Conservation (phyloP, 2,113 vertebrate genomes). For the Austrofundulus limnaeus region DNA sequence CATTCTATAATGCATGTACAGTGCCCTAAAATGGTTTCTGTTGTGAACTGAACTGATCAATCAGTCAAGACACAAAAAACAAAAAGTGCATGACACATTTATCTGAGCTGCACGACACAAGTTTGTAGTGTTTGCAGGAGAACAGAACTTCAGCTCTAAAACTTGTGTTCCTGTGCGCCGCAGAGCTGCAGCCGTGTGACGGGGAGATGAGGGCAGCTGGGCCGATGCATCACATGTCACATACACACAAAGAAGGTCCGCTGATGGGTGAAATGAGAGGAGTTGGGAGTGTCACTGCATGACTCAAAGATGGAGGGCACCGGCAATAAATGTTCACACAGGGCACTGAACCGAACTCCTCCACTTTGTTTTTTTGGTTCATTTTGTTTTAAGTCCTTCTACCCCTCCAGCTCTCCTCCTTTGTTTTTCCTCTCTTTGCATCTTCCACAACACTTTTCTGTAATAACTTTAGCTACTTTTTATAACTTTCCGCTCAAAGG, state of each 20-base stretch:
- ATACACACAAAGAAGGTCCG: conserved; percentile 41
- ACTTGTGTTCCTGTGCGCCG: conserved; percentile 23
- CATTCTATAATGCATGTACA: too few species aligned
- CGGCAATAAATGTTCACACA: conserved; percentile 40
- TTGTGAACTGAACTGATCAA: too few species aligned
- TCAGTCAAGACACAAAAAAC: too few species aligned
- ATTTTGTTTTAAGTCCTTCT: conserved; percentile 4
- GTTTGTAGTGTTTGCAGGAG: background rate
- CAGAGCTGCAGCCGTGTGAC: conserved; percentile 39
- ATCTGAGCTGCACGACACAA: background rate
- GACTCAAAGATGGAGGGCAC: conserved; percentile 37
- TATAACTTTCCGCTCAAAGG: background rate
- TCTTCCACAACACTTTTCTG: background rate
- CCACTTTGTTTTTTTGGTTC: conserved; percentile 12
- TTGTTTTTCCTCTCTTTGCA: background rate
- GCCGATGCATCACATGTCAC: conserved; percentile 22
- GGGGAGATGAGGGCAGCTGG: conserved; percentile 37
- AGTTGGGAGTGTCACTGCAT: conserved; percentile 54
- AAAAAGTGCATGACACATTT: too few species aligned
- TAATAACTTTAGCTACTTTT: background rate
- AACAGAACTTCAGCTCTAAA: conserved; percentile 16
- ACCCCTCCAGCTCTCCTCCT: background rate
- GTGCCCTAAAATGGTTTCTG: too few species aligned
- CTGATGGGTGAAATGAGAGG: conserved; percentile 67
- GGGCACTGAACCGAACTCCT: conserved; percentile 29